Percentiles rank a stretch among this genome's conserved stretches.
Conservation (phyloP, 2,888 invertebrate genomes). For the Patella ulyssiponensis region DNA sequence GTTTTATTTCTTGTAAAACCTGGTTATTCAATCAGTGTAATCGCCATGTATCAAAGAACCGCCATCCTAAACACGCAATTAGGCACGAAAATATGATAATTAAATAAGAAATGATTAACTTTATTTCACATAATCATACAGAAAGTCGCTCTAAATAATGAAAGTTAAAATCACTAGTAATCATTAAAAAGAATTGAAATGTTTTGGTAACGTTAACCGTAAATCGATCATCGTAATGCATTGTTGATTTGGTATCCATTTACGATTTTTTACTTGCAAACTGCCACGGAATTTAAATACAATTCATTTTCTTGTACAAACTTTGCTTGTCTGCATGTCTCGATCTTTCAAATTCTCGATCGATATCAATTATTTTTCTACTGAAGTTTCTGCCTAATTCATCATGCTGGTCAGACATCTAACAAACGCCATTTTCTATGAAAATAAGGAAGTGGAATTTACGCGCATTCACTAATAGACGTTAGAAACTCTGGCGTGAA, state of each 20-base stretch:
- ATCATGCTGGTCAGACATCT: constrained; percentile 1
- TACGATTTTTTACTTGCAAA: constrained; percentile 3
- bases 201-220: constrained; percentile 7
- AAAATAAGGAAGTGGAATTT: background rate
- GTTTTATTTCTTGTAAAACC: constrained; percentile 8
- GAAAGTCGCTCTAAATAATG: constrained; percentile 9
- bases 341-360: constrained; percentile 1
- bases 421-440: background rate
- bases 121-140: constrained; percentile 12
- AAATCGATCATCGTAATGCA: constrained; percentile 7
- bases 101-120: constrained; percentile 13
- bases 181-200: constrained; percentile 6
- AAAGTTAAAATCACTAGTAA: constrained; percentile 8
- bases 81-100: constrained; percentile 11
- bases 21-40: constrained; percentile 7
- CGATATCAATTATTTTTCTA: constrained; percentile 2
- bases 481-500: background rate
- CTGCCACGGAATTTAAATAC: constrained; percentile 7
- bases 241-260: constrained; percentile 4
- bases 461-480: constrained; percentile 2
- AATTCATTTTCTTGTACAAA: constrained; percentile 7
- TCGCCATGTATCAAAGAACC: background rate
- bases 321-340: constrained; percentile 9
- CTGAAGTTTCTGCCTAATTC: constrained; percentile 9
- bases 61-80: constrained; percentile 8